Evolutionary conservation across 2,113 vertebrate species (phyloP).

Genomic region (Formicarius rufipectus): DNA sequence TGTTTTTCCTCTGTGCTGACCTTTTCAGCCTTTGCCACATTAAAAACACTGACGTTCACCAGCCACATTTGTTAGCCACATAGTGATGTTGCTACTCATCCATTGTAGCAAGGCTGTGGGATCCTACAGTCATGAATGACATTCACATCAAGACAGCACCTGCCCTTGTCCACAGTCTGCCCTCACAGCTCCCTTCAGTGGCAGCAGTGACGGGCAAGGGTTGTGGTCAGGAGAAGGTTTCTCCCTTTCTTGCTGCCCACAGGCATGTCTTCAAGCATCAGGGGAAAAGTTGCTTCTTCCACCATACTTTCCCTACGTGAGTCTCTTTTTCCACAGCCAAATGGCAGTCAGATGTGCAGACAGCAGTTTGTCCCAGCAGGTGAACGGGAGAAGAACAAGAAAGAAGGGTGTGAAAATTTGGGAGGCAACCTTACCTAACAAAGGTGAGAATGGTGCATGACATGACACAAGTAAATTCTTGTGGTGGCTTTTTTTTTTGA

Average conservation of each 20-base stretch:
- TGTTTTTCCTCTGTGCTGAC: background rate
- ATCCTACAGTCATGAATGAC: background rate
- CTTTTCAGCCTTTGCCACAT: background rate
- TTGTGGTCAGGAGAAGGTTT: background rate
- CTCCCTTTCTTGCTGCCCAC: background rate
- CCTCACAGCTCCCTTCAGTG: background rate
- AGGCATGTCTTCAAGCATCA: background rate
- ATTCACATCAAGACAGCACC: background rate
- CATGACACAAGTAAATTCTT: too few species aligned
- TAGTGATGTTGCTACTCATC: background rate
- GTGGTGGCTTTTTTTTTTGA: background rate
- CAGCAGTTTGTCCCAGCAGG: background rate
- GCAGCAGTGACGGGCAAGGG: background rate
- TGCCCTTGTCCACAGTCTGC: background rate
- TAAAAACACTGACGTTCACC: background rate
- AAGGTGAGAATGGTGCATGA: background rate
- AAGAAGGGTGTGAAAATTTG: accelerated
- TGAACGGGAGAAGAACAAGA: background rate
- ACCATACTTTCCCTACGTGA: background rate
- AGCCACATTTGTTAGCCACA: background rate
- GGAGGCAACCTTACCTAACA: background rate
- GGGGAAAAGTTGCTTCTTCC: background rate
- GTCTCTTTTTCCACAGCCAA: background rate
- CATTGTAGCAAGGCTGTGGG: background rate
- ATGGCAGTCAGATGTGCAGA: background rate